Conservation (phyloP, 2,797 vertebrate genomes). For the Lateolabrax maculatus region DNA sequence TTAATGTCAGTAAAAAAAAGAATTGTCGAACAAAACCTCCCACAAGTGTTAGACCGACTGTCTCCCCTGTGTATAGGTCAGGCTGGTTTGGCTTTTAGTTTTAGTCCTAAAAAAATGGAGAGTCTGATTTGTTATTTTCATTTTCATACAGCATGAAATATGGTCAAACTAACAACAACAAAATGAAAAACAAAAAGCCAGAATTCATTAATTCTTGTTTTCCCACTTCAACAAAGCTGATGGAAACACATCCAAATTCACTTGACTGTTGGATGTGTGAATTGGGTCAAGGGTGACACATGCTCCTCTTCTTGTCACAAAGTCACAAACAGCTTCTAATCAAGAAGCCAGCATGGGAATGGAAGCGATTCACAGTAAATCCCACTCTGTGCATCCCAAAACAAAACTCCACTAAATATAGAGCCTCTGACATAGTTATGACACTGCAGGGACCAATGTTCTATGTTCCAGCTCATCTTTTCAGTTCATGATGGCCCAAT, state of each 20-base stretch:
- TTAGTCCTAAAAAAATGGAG: neutral
- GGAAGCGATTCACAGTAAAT: slow-evolving; percentile 16
- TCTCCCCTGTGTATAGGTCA: neutral
- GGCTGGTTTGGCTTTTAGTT: neutral
- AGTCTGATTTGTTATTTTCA: neutral
- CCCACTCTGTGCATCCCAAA: slow-evolving; percentile 15
- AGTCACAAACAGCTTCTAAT: slow-evolving; percentile 38
- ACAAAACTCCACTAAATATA: slow-evolving; percentile 52
- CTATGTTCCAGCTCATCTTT: slow-evolving; percentile 30
- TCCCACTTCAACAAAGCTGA: slow-evolving; percentile 2
- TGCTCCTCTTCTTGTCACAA: slow-evolving; percentile 16
- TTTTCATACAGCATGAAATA: neutral
- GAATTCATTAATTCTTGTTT: slow-evolving; percentile 12
- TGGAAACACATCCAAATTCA: neutral
- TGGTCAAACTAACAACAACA: neutral
- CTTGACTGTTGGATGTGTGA: neutral
- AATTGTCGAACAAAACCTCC: no score
- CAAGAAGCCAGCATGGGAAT: slow-evolving; percentile 39
- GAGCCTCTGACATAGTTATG: slow-evolving; percentile 32
- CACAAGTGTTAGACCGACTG: no score
- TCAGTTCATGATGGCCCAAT: slow-evolving; percentile 46
- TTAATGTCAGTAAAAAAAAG: neutral
- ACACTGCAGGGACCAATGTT: slow-evolving; percentile 40
- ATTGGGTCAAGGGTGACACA: slow-evolving; percentile 8
- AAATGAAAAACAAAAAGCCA: slow-evolving; percentile 6